These are phyloP conservation scores for Scartelaos histophorus DNA, from an alignment of 2,113 vertebrate genomes.

Conservation along the genomic window DNA sequence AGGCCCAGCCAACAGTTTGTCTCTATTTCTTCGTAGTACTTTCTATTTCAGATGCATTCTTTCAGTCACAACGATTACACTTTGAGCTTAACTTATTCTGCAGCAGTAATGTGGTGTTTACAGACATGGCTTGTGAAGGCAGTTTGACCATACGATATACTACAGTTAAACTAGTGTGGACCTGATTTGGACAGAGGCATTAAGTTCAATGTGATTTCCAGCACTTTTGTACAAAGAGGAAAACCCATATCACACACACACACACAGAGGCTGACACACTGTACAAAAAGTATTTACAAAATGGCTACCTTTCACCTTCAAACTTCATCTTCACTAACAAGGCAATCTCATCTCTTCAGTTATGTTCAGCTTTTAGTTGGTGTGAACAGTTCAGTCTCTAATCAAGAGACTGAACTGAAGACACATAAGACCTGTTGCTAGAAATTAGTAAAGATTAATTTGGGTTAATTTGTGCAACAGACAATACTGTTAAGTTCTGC, in stretches of 20 bases:
- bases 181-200: slow-evolving; percentile 42
- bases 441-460: neutral
- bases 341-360: neutral
- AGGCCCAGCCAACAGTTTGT: slow-evolving; percentile 12
- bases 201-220: slow-evolving; percentile 43
- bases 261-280: slow-evolving; percentile 20
- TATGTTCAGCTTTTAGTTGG: neutral
- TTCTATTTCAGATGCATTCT: neutral
- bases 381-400: neutral
- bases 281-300: slow-evolving; percentile 56
- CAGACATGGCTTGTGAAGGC: slow-evolving; percentile 21
- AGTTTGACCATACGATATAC: slow-evolving; percentile 21
- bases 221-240: slow-evolving; percentile 46
- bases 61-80: neutral
- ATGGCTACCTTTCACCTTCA: slow-evolving; percentile 17
- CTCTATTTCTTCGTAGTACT: neutral
- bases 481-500: neutral
- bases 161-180: slow-evolving; percentile 21
- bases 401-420: too few species aligned
- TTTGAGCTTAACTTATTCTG: neutral
- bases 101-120: slow-evolving; percentile 23
- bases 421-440: neutral
- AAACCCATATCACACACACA: slow-evolving; percentile 19
- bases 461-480: neutral
- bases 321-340: neutral